phyloP scores from a whole-genome alignment of 2,888 invertebrate genomes.

The Melangyna quadrimaculata region DNA sequence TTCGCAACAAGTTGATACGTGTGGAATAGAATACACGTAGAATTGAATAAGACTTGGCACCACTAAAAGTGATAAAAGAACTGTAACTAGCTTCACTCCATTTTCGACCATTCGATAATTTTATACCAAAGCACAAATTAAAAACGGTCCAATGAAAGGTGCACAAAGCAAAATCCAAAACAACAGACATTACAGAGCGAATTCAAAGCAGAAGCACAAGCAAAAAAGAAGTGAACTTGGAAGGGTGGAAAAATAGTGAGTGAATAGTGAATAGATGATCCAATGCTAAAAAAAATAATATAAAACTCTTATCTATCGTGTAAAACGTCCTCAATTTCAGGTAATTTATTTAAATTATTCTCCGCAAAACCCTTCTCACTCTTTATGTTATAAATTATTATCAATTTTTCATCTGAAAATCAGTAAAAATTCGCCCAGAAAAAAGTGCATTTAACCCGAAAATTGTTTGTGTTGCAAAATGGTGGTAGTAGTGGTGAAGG shows the following conservation, averaged over 20 bases:
- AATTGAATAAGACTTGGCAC: neutral
- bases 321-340: constrained; percentile 33
- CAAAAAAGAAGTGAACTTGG: constrained; percentile 65
- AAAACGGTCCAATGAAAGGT: constrained; percentile 45
- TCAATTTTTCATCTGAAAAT: neutral
- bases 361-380: neutral
- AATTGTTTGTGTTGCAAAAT: constrained; percentile 71
- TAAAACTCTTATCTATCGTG: constrained; percentile 32
- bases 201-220: constrained; percentile 32
- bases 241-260: constrained; percentile 49
- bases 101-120: constrained; percentile 11
- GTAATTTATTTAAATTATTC: constrained; percentile 34
- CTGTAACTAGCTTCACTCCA: constrained; percentile 8
- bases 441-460: constrained; percentile 57
- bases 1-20: no score
- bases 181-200: constrained; percentile 30
- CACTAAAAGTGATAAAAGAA: neutral
- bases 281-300: constrained; percentile 37
- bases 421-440: neutral
- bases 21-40: no score
- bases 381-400: neutral
- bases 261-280: constrained; percentile 50
- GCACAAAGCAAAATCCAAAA: constrained; percentile 39
- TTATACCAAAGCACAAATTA: neutral
- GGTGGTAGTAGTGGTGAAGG: constrained; percentile 52